Evolutionary conservation across 2,888 invertebrate genomes (phyloP), one percentile per base, ranked within the genome.

Genomic region (Drosophila setosimentum): DNA sequence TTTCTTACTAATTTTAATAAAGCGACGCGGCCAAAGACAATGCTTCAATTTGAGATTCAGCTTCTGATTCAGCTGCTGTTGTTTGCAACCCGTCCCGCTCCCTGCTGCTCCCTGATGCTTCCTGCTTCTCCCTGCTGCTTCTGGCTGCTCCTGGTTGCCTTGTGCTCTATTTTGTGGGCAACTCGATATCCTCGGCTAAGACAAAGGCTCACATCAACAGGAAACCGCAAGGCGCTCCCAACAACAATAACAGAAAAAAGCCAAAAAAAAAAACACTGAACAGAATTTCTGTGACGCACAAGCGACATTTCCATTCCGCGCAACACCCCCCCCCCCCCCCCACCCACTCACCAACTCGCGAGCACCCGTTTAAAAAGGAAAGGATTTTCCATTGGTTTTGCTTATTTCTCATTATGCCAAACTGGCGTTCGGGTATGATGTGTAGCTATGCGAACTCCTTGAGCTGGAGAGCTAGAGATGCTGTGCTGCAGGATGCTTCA

Each of bases 1-100:
- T 92, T 92, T 91, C 91, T 92, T 91, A 91, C 91, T 90, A 91
- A 91, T 91, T 92, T 92, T 90, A 91, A 91, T 91, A 91, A 82
- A 78, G 82, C 81, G 70, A 51, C 78, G 58, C 59, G 60, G 55
- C 40, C 30, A 65, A 67, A 74, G 82, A 86, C 87, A 83, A 87
- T 77, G 69, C 73, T 55, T 55, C 65, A 68, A 57, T 55, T 59
- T 55, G 73, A 58, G 60, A 40, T 40, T 42, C 64, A 37, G 59
- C 65, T 55, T 51, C 77, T 54, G 62, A 37, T 42, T 40, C 68
- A 29, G 66, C 60, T 57, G 68, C 57, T 40, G 57, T 42, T 24
- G 49, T 55, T 40, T 37, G 35, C 54, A 35, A 35, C 51, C 21
- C 10, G 10, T 3, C 32, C 16, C 16, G 5, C 21, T n/a, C 27